These are phyloP conservation scores for Numenius arquata DNA, from an alignment of 2,113 vertebrate genomes.

Conservation along the genomic window DNA sequence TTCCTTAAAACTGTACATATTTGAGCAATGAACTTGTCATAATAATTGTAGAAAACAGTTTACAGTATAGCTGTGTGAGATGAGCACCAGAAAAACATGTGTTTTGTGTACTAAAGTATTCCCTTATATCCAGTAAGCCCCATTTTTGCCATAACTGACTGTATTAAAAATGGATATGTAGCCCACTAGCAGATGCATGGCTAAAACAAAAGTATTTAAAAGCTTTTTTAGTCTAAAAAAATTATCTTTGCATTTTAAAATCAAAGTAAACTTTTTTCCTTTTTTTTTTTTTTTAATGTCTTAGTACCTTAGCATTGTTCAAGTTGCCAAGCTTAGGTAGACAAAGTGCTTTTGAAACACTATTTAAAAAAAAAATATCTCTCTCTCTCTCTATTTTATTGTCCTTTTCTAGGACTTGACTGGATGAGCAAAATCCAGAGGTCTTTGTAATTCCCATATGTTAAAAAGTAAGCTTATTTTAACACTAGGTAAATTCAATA, in stretches of 20 bases:
- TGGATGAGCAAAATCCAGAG: constrained; percentile 72
- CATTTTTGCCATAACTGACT: constrained; percentile 63
- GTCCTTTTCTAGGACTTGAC: constrained; percentile 70
- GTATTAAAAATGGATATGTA: constrained; percentile 67
- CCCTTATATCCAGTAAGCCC: constrained; percentile 76
- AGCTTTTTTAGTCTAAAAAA: constrained; percentile 70
- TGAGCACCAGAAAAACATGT: constrained; percentile 84
- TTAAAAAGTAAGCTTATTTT: constrained; percentile 71
- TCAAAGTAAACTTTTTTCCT: constrained; percentile 73
- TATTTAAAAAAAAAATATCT: constrained; percentile 74
- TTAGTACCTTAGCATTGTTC: constrained; percentile 77
- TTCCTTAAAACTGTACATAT: constrained; percentile 63
- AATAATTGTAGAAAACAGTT: constrained; percentile 67
- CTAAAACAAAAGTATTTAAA: constrained; percentile 73
- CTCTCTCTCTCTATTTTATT: constrained; percentile 66
- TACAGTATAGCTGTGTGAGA: constrained; percentile 77
- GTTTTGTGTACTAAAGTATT: constrained; percentile 66
- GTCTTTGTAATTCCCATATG: constrained; percentile 68
- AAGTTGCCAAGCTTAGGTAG: constrained; percentile 79
- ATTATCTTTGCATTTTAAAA: constrained; percentile 71
- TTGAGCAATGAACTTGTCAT: constrained; percentile 71
- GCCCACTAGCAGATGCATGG: constrained; percentile 70
- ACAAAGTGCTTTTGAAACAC: constrained; percentile 88
- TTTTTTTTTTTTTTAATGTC: constrained; percentile 58
- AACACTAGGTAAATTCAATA: constrained; percentile 68